Conservation (phyloP, 2,113 vertebrate genomes). For the Chitala chitala region DNA sequence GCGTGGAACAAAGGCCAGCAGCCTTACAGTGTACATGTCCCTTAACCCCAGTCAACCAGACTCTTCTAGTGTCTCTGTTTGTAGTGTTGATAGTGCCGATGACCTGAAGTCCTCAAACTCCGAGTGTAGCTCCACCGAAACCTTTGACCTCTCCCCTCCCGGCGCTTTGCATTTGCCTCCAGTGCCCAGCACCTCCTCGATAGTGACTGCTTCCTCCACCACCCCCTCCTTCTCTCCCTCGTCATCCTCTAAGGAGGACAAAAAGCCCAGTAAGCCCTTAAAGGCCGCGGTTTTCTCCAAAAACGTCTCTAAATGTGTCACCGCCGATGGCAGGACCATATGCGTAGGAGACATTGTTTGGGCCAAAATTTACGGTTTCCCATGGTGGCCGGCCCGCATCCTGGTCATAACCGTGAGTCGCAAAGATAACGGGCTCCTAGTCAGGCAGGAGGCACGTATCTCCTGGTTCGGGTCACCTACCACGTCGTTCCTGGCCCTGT, state of each 20-base stretch:
- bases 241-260: slow-evolving; percentile 67
- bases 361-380: slow-evolving; percentile 98
- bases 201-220: slow-evolving; percentile 66
- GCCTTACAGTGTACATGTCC: slow-evolving; percentile 80
- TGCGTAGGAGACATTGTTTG: slow-evolving; percentile 98
- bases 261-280: slow-evolving; percentile 80
- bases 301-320: slow-evolving; percentile 86
- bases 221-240: slow-evolving; percentile 56
- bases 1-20: slow-evolving; percentile 72
- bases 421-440: slow-evolving; percentile 82
- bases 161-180: slow-evolving; percentile 74
- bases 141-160: slow-evolving; percentile 81
- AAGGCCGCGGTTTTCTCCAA: slow-evolving; percentile 89
- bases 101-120: slow-evolving; percentile 84
- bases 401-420: slow-evolving; percentile 87
- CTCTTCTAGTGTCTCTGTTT: slow-evolving; percentile 80
- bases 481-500: slow-evolving; percentile 89
- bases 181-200: slow-evolving; percentile 54
- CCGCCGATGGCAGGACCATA: slow-evolving; percentile 88
- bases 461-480: slow-evolving; percentile 98
- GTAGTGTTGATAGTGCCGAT: slow-evolving; percentile 82
- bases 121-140: slow-evolving; percentile 88
- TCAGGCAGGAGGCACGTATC: slow-evolving; percentile 89
- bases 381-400: slow-evolving; percentile 97
- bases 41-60: slow-evolving; percentile 76